Conservation (phyloP, 1,140 invertebrate species). For the Sycobia sp. region DNA sequence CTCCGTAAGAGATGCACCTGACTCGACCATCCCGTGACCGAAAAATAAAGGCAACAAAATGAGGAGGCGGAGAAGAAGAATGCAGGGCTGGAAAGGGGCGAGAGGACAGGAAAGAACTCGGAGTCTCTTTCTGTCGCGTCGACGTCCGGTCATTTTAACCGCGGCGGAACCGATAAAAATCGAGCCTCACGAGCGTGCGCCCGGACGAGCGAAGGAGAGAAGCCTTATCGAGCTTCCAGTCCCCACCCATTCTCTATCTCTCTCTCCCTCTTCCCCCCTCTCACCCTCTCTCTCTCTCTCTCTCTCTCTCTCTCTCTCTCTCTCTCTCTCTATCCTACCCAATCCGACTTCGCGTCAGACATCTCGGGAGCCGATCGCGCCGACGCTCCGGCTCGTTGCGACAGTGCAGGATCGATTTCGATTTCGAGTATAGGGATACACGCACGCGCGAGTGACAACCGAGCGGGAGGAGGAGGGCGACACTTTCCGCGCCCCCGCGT, state of each 20-base stretch:
- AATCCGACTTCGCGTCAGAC: constrained; percentile 5
- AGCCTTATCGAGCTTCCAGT: constrained; percentile 2
- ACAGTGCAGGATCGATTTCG: constrained; percentile 31
- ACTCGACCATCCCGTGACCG: constrained; percentile 2
- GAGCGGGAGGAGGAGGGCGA: neutral
- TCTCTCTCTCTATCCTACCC: neutral
- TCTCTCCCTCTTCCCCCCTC: too few species aligned
- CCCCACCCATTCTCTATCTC: too few species aligned
- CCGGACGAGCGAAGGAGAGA: too few species aligned
- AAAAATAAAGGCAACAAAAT: constrained; percentile 9
- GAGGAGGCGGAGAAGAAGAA: neutral
- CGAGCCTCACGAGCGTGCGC: constrained; percentile 10
- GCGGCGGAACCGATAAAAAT: constrained; percentile 24
- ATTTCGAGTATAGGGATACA: constrained; percentile 15
- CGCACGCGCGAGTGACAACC: neutral
- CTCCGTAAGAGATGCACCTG: constrained; percentile 2
- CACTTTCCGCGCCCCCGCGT: constrained; percentile 26
- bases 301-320: constrained; percentile 7
- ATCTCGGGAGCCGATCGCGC: constrained; percentile 12
- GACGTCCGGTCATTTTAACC: constrained; percentile 27
- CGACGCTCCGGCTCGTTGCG: too few species aligned
- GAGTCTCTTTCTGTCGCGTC: constrained; percentile 27
- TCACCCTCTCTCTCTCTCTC: neutral
- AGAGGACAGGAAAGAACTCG: constrained; percentile 5
- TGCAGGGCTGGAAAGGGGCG: neutral